phyloP scores from a whole-genome alignment of 1,140 invertebrate species.

The Drosophila neocordata region DNA sequence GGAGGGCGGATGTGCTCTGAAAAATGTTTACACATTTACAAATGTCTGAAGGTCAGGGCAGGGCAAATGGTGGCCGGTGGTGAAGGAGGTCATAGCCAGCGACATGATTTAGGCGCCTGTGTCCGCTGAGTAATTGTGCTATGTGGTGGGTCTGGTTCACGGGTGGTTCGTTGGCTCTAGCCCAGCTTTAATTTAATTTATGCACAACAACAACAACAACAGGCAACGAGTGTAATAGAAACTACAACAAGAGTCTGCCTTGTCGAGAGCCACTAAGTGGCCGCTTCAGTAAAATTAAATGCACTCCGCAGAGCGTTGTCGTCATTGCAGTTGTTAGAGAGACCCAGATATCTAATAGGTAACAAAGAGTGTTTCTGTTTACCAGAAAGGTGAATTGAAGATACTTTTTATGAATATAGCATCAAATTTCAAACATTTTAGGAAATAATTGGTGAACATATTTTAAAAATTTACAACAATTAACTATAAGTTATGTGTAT shows the following conservation, averaged over 20 bases:
- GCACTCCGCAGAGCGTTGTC: constrained; percentile 54
- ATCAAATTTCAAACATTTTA: no score
- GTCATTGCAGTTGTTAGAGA: constrained; percentile 34
- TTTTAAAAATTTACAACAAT: no score
- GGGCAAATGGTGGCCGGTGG: constrained; percentile 1
- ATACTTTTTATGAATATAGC: no score
- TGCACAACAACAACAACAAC: constrained; percentile 39
- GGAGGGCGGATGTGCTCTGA: constrained; percentile 33
- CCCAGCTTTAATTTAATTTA: constrained; percentile 77
- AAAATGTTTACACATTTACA: constrained; percentile 81
- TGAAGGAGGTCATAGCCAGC: constrained; percentile 22
- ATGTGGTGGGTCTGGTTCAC: constrained; percentile 36
- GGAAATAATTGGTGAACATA: no score
- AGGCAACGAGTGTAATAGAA: constrained; percentile 5
- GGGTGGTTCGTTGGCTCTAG: constrained; percentile 48
- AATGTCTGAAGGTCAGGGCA: constrained; percentile 71
- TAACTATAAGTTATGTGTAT: no score
- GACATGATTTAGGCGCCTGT: constrained; percentile 73
- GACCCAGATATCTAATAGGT: neutral
- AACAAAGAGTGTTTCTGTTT: neutral
- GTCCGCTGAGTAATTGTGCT: constrained; percentile 69
- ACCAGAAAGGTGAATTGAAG: no score
- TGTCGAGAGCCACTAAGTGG: constrained; percentile 71
- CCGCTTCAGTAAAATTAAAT: constrained; percentile 77
- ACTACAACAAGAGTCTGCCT: constrained; percentile 31